These are phyloP conservation scores for Diaperis boleti DNA, from an alignment of 2,888 invertebrate species.

Conservation along the genomic window DNA sequence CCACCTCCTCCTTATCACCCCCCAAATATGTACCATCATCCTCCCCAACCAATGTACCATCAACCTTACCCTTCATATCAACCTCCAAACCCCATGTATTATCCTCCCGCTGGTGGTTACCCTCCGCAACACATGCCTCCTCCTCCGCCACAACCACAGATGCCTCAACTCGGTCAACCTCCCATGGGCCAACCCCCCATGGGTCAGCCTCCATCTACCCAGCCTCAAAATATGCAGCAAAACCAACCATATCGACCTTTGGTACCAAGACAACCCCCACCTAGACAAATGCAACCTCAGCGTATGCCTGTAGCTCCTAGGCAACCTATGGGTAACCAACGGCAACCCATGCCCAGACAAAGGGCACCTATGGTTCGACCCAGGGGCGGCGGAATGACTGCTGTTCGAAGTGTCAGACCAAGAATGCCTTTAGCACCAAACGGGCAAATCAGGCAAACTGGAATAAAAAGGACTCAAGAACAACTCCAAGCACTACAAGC, in stretches of 20 bases:
- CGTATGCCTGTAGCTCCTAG: slow-evolving; percentile 47
- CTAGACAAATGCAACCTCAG: slow-evolving; percentile 58
- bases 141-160: slow-evolving; percentile 48
- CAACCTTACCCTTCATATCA: slow-evolving; percentile 58
- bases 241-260: slow-evolving; percentile 53
- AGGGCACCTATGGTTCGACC: slow-evolving; percentile 54
- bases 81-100: slow-evolving; percentile 62
- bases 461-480: slow-evolving; percentile 59
- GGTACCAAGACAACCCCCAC: slow-evolving; percentile 52
- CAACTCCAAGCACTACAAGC: slow-evolving; percentile 63
- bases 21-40: slow-evolving; percentile 65
- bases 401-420: slow-evolving; percentile 50
- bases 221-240: slow-evolving; percentile 51
- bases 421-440: slow-evolving; percentile 50
- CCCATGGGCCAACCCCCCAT: slow-evolving; percentile 53
- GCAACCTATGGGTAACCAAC: slow-evolving; percentile 46
- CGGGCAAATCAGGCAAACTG: slow-evolving; percentile 49
- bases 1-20: slow-evolving; percentile 66
- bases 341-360: slow-evolving; percentile 48
- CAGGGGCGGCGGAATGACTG: slow-evolving; percentile 50
- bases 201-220: slow-evolving; percentile 55
- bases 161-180: slow-evolving; percentile 43
- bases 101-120: slow-evolving; percentile 64
- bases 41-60: slow-evolving; percentile 65
- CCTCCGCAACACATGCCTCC: slow-evolving; percentile 64